These are phyloP conservation scores for Arnoldichthys spilopterus DNA, from an alignment of 2,797 vertebrate species.

Conservation along the genomic window DNA sequence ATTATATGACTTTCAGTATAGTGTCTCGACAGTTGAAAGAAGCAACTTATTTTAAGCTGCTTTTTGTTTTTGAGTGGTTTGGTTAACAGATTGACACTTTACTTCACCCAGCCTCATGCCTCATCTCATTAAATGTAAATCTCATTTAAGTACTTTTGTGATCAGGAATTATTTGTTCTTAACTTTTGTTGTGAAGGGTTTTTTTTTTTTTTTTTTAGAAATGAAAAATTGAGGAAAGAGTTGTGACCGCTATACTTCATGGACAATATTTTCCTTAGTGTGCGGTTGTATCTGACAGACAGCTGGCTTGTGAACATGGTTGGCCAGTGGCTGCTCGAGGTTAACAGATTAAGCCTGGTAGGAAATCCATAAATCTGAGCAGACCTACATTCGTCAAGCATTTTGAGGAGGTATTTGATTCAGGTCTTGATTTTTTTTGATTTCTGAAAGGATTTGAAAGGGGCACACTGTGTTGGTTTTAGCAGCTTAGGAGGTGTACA, in stretches of 20 bases:
- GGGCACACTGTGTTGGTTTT: constrained; percentile 30
- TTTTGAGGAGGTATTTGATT: not conserved
- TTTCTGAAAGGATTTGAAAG: constrained; percentile 6
- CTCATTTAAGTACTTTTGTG: constrained; percentile 45
- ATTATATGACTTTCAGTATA: constrained; percentile 38
- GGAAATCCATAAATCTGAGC: not conserved
- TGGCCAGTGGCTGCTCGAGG: constrained; percentile 12
- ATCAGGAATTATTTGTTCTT: constrained; percentile 48
- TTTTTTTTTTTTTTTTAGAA: constrained; percentile 27
- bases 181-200: constrained; percentile 28
- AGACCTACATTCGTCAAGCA: not conserved
- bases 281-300: constrained; percentile 36
- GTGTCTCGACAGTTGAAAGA: constrained; percentile 35
- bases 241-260: constrained; percentile 48
- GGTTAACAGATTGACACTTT: constrained; percentile 31
- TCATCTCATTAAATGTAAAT: constrained; percentile 46
- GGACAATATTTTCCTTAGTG: constrained; percentile 44
- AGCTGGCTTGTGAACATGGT: constrained; percentile 26
- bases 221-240: constrained; percentile 44
- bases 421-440: constrained; percentile 4
- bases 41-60: constrained; percentile 29
- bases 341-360: constrained; percentile 15
- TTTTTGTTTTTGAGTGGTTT: constrained; percentile 23
- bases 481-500: constrained; percentile 39
- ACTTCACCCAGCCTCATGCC: constrained; percentile 17